Percentiles rank a stretch among this genome's conserved stretches.
Evolutionary conservation across 2,888 invertebrate genomes (phyloP).

Genomic region (Drosophila fulvimacula): DNA sequence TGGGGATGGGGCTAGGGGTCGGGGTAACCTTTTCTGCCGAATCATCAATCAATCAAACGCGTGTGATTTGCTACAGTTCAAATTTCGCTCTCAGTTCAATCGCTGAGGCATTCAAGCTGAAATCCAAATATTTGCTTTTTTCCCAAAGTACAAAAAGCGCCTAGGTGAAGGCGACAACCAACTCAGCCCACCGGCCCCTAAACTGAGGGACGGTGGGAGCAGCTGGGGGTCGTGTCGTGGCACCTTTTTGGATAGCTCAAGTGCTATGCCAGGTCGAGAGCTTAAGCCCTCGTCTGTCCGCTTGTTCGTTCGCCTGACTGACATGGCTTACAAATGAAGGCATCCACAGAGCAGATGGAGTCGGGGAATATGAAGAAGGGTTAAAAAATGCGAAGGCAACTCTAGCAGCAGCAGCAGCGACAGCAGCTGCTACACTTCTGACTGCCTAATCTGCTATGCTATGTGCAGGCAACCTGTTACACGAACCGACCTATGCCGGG

Average conservation of each 20-base stretch:
- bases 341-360: slow-evolving; percentile 15
- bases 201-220: not conserved
- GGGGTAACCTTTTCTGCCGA: slow-evolving; percentile 59
- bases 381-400: slow-evolving; percentile 42
- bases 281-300: slow-evolving; percentile 54
- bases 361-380: slow-evolving; percentile 52
- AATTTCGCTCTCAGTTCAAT: slow-evolving; percentile 76
- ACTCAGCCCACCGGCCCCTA: not conserved
- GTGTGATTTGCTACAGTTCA: slow-evolving; percentile 77
- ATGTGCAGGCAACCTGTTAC: slow-evolving; percentile 74
- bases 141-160: slow-evolving; percentile 62
- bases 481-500: slow-evolving; percentile 1
- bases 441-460: slow-evolving; percentile 70
- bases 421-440: slow-evolving; percentile 62
- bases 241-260: slow-evolving; percentile 31
- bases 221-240: slow-evolving; percentile 24
- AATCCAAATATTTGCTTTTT: slow-evolving; percentile 76
- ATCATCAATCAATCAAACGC: slow-evolving; percentile 79
- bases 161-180: slow-evolving; percentile 9
- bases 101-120: slow-evolving; percentile 76
- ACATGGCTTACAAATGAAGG: slow-evolving; percentile 73
- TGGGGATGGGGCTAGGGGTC: too few species aligned
- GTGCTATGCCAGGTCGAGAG: slow-evolving; percentile 40
- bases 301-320: slow-evolving; percentile 58
- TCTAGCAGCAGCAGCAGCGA: slow-evolving; percentile 23